A percentile compares a stretch with the other conserved stretches of the same genome.
Evolutionary conservation across 2,113 vertebrate genomes (phyloP).

Genomic region (Zosterops lateralis): DNA sequence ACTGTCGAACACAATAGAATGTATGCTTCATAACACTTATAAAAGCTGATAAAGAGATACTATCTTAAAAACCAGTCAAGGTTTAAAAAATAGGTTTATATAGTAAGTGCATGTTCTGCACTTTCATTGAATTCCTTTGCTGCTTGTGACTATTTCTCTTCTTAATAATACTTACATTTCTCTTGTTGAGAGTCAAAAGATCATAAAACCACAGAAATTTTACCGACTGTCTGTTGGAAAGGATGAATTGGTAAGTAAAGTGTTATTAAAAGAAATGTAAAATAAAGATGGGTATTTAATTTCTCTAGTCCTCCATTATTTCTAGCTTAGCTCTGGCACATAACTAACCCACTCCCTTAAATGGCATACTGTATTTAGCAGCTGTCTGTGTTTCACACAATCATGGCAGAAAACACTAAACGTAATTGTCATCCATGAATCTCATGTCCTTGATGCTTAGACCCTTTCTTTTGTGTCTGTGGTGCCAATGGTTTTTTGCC

Average conservation of each 20-base stretch:
- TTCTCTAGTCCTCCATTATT: background rate
- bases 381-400: background rate
- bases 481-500: background rate
- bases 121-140: background rate
- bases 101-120: background rate
- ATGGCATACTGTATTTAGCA: background rate
- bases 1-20: background rate
- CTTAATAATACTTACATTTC: background rate
- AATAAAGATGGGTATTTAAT: background rate
- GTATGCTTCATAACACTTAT: slow-evolving; percentile 24
- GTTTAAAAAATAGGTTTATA: slow-evolving; percentile 23
- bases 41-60: slow-evolving; percentile 47
- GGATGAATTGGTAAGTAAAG: background rate
- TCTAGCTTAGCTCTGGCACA: background rate
- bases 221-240: background rate
- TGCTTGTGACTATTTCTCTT: background rate
- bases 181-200: background rate
- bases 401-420: background rate
- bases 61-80: slow-evolving; percentile 16
- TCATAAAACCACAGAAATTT: background rate
- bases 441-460: background rate
- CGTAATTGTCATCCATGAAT: background rate
- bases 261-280: background rate
- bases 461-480: background rate
- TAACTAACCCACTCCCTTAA: background rate